These are phyloP conservation scores for Promerops cafer DNA, from an alignment of 2,113 vertebrate genomes.

Conservation along the genomic window DNA sequence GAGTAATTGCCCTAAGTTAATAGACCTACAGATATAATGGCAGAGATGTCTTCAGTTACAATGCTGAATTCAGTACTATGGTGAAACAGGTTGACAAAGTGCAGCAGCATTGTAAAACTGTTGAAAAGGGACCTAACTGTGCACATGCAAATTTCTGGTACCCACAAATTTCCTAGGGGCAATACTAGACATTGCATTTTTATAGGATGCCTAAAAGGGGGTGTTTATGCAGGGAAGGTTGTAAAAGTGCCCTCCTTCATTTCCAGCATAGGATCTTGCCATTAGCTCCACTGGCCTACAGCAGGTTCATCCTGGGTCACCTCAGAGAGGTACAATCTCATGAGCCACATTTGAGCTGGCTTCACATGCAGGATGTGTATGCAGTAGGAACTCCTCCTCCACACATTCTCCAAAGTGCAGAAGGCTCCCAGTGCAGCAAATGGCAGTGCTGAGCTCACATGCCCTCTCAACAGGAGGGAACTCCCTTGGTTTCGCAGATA, in stretches of 20 bases:
- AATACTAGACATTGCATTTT: not conserved
- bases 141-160: not conserved
- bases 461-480: not conserved
- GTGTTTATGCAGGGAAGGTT: not conserved
- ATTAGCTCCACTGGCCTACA: accelerated
- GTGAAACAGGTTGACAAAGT: not conserved
- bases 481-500: not conserved
- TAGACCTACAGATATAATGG: not conserved
- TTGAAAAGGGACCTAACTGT: not conserved
- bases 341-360: not conserved
- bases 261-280: not conserved
- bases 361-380: not conserved
- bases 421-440: not conserved
- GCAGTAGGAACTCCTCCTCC: not conserved
- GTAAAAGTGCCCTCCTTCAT: not conserved
- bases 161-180: not conserved
- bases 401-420: not conserved
- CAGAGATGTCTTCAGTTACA: not conserved
- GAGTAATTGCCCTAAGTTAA: conserved; percentile 39
- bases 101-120: not conserved
- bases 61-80: not conserved
- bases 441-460: not conserved
- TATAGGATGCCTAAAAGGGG: not conserved
- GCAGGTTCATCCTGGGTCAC: not conserved
- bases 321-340: not conserved